Evolutionary conservation across 2,113 vertebrate genomes (phyloP).

Genomic region (Tor tambroides): DNA sequence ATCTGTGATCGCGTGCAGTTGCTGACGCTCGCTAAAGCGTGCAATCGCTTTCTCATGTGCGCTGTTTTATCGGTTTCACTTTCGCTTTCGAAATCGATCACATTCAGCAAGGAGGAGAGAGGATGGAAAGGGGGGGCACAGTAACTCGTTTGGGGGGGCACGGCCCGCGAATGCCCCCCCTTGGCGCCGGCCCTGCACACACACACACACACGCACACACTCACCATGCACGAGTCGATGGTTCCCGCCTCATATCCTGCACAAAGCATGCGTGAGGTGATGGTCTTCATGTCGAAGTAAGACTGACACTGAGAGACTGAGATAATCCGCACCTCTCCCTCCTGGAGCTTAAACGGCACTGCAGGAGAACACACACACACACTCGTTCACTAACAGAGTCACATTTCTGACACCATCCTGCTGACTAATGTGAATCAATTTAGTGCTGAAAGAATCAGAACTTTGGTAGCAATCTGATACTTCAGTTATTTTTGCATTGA

Average conservation of each 20-base stretch:
- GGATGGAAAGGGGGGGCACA: no score
- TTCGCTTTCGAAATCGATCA: no score
- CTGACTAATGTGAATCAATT: neutral
- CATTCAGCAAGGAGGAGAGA: no score
- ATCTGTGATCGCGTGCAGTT: no score
- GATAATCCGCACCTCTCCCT: conserved; percentile 94
- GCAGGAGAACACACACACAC: neutral
- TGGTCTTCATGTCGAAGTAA: conserved; percentile 95
- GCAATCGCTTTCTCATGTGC: no score
- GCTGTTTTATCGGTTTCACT: no score
- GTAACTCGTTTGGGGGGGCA: no score
- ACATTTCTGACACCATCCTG: no score
- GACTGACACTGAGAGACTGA: conserved; percentile 89
- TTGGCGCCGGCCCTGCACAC: no score
- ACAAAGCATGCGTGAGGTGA: conserved; percentile 93
- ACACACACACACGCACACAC: neutral
- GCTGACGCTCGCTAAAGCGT: no score
- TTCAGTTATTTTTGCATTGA: neutral
- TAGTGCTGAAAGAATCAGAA: no score
- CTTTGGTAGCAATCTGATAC: neutral
- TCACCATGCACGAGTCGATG: conserved; percentile 79
- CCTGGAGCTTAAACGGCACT: conserved; percentile 98
- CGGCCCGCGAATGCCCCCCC: no score
- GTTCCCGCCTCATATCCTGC: conserved; percentile 93
- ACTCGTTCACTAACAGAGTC: neutral